phyloP scores from a whole-genome alignment of 2,888 invertebrate species.

The Spodoptera picta region DNA sequence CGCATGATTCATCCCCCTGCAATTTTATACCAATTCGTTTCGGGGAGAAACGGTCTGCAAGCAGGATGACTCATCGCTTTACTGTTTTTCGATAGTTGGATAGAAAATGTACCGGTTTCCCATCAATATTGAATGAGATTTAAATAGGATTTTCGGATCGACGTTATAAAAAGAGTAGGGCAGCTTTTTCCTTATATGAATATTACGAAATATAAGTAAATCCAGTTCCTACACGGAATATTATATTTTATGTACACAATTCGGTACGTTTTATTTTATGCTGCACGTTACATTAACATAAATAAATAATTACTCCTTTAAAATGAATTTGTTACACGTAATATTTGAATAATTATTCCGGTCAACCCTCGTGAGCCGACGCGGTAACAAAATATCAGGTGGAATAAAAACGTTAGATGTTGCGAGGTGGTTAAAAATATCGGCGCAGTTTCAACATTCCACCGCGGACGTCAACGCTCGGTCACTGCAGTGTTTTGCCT shows the following conservation, averaged over 20 bases:
- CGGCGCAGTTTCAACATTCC: constrained; percentile 43
- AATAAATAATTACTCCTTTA: constrained; percentile 13
- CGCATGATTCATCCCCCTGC: constrained; percentile 63
- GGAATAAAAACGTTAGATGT: constrained; percentile 32
- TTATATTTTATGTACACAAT: neutral
- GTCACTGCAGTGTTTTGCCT: constrained; percentile 46
- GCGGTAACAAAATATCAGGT: constrained; percentile 15
- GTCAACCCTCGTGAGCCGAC: constrained; percentile 29
- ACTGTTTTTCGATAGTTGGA: constrained; percentile 49
- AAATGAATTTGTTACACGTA: constrained; percentile 25
- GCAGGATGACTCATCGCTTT: constrained; percentile 61
- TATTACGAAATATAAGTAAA: no score
- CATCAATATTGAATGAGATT: constrained; percentile 41
- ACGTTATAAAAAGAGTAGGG: neutral
- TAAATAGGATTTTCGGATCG: constrained; percentile 24
- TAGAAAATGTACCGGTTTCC: constrained; percentile 33
- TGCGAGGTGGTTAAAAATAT: constrained; percentile 46
- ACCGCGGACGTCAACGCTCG: constrained; percentile 45
- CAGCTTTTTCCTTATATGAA: no score
- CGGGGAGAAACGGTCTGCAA: constrained; percentile 25
- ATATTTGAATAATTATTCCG: constrained; percentile 23
- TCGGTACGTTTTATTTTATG: neutral
- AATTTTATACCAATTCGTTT: constrained; percentile 63
- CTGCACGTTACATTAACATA: constrained; percentile 11
- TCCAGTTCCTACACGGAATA: no score